Evolutionary conservation across 2,888 invertebrate genomes (phyloP).

Genomic region (Papilio gigon): DNA sequence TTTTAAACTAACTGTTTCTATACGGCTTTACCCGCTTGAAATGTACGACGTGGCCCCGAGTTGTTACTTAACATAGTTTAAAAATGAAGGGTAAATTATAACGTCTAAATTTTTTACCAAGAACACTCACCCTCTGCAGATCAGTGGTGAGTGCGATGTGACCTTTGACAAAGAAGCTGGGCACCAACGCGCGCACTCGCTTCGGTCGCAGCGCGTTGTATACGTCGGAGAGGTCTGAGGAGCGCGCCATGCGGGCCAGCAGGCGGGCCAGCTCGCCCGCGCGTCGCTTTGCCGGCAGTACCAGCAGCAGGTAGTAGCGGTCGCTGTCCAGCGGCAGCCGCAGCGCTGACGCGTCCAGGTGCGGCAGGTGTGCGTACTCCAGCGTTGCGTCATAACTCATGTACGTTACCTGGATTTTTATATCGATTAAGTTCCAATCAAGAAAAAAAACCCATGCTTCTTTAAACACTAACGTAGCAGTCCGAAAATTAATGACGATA

Average conservation of each 20-base stretch:
- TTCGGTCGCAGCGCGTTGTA: constrained; percentile 86
- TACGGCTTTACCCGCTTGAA: too few relatives aligned
- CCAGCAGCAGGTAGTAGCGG: constrained; percentile 88
- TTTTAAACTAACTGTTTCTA: too few relatives aligned
- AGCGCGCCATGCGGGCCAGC: constrained; percentile 83
- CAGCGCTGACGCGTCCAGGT: constrained; percentile 87
- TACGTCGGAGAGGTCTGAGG: constrained; percentile 85
- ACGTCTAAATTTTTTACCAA: background rate
- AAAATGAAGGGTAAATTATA: too few relatives aligned
- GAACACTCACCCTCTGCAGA: constrained; percentile 86
- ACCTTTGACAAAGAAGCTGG: constrained; percentile 90
- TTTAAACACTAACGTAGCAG: too few relatives aligned
- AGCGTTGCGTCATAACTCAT: constrained; percentile 90
- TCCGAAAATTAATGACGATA: too few relatives aligned
- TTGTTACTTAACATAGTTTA: too few relatives aligned
- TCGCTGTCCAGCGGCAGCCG: constrained; percentile 91
- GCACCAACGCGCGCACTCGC: constrained; percentile 89
- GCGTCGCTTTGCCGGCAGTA: constrained; percentile 86
- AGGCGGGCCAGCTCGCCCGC: constrained; percentile 84
- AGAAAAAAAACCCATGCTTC: constrained; percentile 10
- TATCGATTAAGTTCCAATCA: background rate
- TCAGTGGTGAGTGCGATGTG: constrained; percentile 91
- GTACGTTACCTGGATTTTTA: constrained; percentile 80
- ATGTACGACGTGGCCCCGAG: too few relatives aligned
- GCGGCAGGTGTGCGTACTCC: constrained; percentile 88